Conservation (phyloP, 2,113 vertebrate genomes). For the Trematocara stigmaticum region DNA sequence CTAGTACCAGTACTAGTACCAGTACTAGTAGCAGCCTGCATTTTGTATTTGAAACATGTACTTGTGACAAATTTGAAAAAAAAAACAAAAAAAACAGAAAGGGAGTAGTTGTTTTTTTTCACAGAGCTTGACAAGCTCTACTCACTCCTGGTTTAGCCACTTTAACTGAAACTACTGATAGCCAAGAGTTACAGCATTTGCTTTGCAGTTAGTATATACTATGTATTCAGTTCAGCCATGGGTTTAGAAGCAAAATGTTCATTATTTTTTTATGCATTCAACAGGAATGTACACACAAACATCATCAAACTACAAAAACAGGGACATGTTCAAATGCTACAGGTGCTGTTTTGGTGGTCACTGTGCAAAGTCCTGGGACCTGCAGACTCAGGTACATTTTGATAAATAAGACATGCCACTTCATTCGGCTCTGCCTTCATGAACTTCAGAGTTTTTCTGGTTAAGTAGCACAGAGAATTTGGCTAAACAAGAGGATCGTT, state of each 20-base stretch:
- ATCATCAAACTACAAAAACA: background rate
- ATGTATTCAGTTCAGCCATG: background rate
- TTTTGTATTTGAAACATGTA: background rate
- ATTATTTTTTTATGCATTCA: background rate
- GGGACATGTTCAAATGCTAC: background rate
- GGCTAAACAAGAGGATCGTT: background rate
- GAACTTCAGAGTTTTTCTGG: background rate
- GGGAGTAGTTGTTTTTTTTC: background rate
- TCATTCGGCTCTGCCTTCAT: background rate
- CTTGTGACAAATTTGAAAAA: background rate
- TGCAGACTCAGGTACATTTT: background rate
- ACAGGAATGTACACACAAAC: background rate
- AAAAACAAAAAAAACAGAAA: no score
- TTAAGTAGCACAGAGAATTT: background rate
- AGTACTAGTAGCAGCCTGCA: background rate
- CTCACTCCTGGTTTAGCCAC: background rate
- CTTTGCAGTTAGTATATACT: background rate
- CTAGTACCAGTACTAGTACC: background rate
- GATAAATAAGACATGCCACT: background rate
- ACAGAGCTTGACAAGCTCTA: background rate
- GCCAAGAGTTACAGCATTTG: background rate
- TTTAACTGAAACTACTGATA: background rate
- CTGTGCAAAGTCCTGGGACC: background rate
- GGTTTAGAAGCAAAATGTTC: background rate
- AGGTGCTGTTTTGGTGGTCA: background rate